These are phyloP conservation scores for Crax fasciolata DNA, from an alignment of 2,797 vertebrate genomes.

Conservation along the genomic window DNA sequence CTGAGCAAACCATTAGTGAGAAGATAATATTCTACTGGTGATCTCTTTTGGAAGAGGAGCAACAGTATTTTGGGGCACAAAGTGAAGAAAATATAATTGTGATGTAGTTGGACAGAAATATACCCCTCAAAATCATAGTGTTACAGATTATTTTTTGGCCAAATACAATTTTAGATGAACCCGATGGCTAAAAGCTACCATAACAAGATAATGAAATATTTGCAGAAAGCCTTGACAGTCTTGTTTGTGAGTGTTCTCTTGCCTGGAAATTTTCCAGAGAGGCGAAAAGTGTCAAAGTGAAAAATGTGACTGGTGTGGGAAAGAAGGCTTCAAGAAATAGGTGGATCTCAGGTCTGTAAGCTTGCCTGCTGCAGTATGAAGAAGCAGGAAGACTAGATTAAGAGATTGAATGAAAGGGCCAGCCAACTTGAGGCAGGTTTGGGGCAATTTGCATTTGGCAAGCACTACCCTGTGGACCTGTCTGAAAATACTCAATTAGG, in stretches of 20 bases:
- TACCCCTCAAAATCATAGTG: neutral
- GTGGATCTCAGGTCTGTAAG: neutral
- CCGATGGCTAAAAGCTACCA: neutral
- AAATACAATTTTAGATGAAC: neutral
- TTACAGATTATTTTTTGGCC: neutral
- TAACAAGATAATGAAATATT: neutral
- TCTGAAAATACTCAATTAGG: neutral
- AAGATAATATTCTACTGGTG: neutral
- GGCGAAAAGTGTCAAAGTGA: neutral
- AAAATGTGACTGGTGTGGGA: neutral
- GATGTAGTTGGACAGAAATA: neutral
- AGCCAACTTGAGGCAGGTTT: neutral
- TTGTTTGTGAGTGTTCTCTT: neutral
- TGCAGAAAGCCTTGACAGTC: neutral
- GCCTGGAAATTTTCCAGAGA: neutral
- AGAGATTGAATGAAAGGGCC: neutral
- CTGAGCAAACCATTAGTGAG: neutral
- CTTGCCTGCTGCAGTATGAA: neutral
- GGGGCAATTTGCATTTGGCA: neutral
- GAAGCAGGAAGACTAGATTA: neutral
- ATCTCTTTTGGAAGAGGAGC: neutral
- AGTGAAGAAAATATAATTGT: neutral
- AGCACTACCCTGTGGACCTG: neutral
- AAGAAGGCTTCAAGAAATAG: neutral
- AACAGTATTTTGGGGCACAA: neutral